Base-by-base conservation (phyloP, 1,140 invertebrate genomes). In the Drosophila nigrodunni region DNA sequence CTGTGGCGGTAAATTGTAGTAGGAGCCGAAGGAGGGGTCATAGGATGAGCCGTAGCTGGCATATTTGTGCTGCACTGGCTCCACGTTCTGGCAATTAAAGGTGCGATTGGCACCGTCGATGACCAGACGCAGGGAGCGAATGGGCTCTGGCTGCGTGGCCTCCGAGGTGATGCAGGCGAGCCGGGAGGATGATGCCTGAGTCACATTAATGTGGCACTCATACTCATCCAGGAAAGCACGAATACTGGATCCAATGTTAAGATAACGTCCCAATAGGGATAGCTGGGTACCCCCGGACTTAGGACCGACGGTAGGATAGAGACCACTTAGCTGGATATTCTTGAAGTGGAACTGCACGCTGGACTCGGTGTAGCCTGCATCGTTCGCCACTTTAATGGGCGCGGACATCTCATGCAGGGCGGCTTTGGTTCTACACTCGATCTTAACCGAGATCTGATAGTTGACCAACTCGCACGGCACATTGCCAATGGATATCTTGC, bases 241-340 rank as follows among this genome's bases (percentile, higher is more conserved):
- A 65, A 98, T 96, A 70, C 95, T 95, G 35, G 97, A 98, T 4
- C 99, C 99, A 90, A 99, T 98, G 91, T 99, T 98, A 50, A 99
- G 93, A 93, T 98, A 96, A 76, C 96, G 95, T 13, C 99, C 99
- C 74, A 95, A 96, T 66, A 99, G 96, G 2, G 97, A 97, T 50
- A 99, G 93, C 78, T 96, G 95, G 0, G 98, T 99, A 1, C 98
- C 98, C 21, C 98, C 99, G 75, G 97, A 98, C 80, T 97, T 95
- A 4, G 98, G 98, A 0, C 98, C 99, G 49, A 97, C 94, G 0
- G 94, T 93, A 1, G 99, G 98, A 92, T 95, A 95, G 57, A 99
- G 94, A 6, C 96, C 95, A 50, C 94, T 95, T 47, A 99, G 92
- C 85, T 95, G 94, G 57, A 98, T 95, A 92, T 97, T 96, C 92